Base-by-base conservation (phyloP, 2,113 vertebrate genomes). In the Podilymbus podiceps region DNA sequence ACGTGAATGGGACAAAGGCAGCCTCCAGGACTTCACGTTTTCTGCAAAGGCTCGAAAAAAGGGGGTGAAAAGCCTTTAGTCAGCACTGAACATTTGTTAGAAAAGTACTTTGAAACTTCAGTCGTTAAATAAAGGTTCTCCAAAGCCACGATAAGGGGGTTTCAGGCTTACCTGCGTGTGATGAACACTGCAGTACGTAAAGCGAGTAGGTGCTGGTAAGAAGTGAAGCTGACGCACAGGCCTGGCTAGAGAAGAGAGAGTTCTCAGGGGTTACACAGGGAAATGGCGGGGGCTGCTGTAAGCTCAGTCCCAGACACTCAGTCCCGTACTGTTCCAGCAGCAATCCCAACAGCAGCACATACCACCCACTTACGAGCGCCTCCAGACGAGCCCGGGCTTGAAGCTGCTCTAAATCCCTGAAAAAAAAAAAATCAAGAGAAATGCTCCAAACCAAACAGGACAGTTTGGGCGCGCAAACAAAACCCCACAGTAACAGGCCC, bases 331-430 rank as follows among this genome's bases (percentile, higher is more conserved):
- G 13, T 20, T 3, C 4, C 35, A 5, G 4, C 8, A 1, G 22
- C 11, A 23, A 59, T 27, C 56, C 5, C 0, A 55, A 3, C 0
- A 47, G 31, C 58, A 56, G 52, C 25, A 2, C 3, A 0, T 13
- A 11, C 14, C 23, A 20, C 0, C 6, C 1, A 9, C 35, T 76
- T 42, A 11, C 0, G 3, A 53, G 53, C 20, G 31, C 53, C 53
- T 47, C 67, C 16, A 52, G 44, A 9, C 15, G n/a, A 23, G 42
- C 46, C 5, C 52, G 52, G 60, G 28, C 53, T 17, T 11, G 62
- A 89, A 72, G 44, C 67, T 60, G 53, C 58, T 47, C 38, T 59
- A 23, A 78, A 47, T 74, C 74, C 42, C 77, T 59, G 17, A 46
- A 13, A n/a, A n/a, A n/a, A n/a, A n/a, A n/a, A n/a, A 63, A 47